Percentiles rank a stretch among this genome's conserved stretches.
Conservation (phyloP, 1,140 invertebrate genomes). For the Piezodorus guildinii region DNA sequence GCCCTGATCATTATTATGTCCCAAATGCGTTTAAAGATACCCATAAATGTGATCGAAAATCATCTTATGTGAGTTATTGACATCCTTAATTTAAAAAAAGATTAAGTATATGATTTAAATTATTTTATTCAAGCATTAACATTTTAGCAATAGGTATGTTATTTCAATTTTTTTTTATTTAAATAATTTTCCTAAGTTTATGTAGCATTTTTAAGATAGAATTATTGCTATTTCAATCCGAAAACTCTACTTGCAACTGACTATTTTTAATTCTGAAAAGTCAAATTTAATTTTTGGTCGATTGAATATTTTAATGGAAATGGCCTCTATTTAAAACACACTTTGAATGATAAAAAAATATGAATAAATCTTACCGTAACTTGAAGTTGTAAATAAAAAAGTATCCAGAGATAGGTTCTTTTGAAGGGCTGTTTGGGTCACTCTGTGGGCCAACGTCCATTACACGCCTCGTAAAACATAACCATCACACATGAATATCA, state of each 20-base stretch:
- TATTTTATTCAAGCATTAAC: neutral
- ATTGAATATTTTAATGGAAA: neutral
- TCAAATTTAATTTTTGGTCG: neutral
- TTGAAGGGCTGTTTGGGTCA: conserved; percentile 4
- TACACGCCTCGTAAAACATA: conserved; percentile 9
- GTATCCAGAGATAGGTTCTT: conserved; percentile 18
- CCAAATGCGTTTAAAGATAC: conserved; percentile 92
- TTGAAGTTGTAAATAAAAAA: conserved; percentile 25
- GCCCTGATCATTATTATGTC: conserved; percentile 73
- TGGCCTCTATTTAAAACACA: too few species aligned
- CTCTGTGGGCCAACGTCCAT: conserved; percentile 11
- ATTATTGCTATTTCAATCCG: too few species aligned
- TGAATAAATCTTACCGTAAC: conserved; percentile 20
- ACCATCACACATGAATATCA: conserved; percentile 9
- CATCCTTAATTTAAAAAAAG: too few species aligned
- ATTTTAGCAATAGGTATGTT: too few species aligned
- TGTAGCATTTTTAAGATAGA: too few species aligned
- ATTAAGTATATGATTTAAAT: neutral
- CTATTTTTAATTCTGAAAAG: too few species aligned
- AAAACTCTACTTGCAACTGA: too few species aligned
- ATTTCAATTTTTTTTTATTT: too few species aligned
- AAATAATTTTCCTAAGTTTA: too few species aligned
- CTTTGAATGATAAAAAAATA: neutral
- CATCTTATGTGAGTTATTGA: conserved; percentile 72
- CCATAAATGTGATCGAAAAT: conserved; percentile 83